Conservation (phyloP, 1,140 invertebrate genomes). For the Daktulosphaira vitifoliae region DNA sequence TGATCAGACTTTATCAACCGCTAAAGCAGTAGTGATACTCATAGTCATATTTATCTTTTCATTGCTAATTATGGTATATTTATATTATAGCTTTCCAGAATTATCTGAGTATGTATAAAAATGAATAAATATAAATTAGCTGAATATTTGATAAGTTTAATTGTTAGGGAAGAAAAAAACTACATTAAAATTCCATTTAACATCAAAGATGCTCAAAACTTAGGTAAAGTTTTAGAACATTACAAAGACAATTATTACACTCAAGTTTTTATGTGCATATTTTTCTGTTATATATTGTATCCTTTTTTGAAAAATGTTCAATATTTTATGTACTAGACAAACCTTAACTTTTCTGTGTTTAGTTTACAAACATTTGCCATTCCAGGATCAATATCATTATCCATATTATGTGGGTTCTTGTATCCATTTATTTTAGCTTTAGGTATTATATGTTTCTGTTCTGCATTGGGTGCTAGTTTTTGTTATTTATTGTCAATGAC, state of each 20-base stretch:
- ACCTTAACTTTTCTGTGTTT: conserved; percentile 42
- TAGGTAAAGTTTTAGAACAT: conserved; percentile 79
- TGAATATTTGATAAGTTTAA: conserved; percentile 35
- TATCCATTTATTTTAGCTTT: conserved; percentile 89
- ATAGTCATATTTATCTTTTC: conserved; percentile 55
- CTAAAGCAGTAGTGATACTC: conserved; percentile 41
- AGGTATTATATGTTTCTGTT: conserved; percentile 87
- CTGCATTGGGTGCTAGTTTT: conserved; percentile 86
- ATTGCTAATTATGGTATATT: conserved; percentile 52
- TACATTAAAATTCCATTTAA: conserved; percentile 86
- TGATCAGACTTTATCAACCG: conserved; percentile 31
- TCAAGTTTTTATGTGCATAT: conserved; percentile 81
- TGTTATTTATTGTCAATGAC: conserved; percentile 91
- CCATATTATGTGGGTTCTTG: conserved; percentile 93
- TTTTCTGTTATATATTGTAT: conserved; percentile 97
- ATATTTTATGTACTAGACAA: background rate
- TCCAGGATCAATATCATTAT: conserved; percentile 95
- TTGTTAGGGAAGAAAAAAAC: conserved; percentile 75
- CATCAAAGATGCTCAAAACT: conserved; percentile 91
- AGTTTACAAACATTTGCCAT: conserved; percentile 99
- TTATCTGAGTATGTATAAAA: conserved; percentile 63
- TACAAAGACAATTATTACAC: conserved; percentile 94
- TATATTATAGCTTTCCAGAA: conserved; percentile 71
- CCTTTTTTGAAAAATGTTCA: conserved; percentile 53
- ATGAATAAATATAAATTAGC: conserved; percentile 9